These are phyloP conservation scores for Dryadula phaetusa DNA, from an alignment of 2,888 invertebrate species.

Conservation along the genomic window DNA sequence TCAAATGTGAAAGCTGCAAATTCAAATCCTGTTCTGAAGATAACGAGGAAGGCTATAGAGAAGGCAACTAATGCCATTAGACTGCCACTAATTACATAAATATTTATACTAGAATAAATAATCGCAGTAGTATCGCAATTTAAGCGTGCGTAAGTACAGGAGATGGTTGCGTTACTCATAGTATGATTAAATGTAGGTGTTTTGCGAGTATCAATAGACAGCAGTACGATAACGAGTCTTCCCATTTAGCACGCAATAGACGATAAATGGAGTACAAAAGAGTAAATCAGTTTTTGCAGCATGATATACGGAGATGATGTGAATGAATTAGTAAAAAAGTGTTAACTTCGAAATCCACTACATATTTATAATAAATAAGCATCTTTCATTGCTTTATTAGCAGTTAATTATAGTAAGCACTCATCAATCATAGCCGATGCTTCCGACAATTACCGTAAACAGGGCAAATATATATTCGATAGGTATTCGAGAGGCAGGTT, in stretches of 20 bases:
- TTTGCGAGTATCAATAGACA: background rate
- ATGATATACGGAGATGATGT: no score
- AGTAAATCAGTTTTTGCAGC: no score
- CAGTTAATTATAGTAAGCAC: constrained; percentile 3
- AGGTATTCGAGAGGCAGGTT: background rate
- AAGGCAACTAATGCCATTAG: no score
- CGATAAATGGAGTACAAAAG: background rate
- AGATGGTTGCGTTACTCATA: background rate
- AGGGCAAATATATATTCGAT: background rate
- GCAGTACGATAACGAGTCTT: background rate
- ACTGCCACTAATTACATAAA: background rate
- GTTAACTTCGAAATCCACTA: background rate
- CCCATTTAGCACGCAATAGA: background rate
- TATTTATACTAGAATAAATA: background rate
- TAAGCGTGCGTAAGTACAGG: background rate
- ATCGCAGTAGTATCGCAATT: background rate
- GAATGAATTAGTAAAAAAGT: no score
- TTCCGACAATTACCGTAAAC: constrained; percentile 14
- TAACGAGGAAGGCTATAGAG: no score
- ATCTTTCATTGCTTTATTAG: constrained; percentile 1
- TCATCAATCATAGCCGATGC: constrained; percentile 16
- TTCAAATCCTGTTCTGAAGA: background rate
- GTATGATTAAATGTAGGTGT: background rate
- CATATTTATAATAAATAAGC: background rate
- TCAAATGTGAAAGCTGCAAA: background rate